Conservation (phyloP, 2,113 vertebrate species). For the Malurus cyaneus region DNA sequence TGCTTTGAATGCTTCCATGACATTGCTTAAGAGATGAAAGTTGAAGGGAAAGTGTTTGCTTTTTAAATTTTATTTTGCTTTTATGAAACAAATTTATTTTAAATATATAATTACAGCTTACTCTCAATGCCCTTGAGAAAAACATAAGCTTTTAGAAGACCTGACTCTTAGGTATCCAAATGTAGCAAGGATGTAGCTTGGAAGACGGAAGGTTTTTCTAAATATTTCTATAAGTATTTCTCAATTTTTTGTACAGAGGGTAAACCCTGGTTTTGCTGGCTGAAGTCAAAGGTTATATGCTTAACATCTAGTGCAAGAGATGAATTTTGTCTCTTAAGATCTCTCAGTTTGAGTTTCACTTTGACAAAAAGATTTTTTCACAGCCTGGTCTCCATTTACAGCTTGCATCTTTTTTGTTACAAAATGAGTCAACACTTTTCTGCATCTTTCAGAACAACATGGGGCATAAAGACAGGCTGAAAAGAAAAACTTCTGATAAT, state of each 20-base stretch:
- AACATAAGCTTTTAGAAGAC: neutral
- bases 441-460: neutral
- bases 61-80: neutral
- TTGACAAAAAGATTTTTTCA: neutral
- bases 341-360: neutral
- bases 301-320: neutral
- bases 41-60: too few relatives aligned
- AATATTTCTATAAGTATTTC: neutral
- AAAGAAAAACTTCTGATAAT: neutral
- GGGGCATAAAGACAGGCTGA: neutral
- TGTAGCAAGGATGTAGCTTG: neutral
- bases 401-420: neutral
- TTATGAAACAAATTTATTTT: neutral
- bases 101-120: neutral
- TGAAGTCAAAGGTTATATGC: neutral
- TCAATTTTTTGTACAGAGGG: neutral
- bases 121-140: neutral
- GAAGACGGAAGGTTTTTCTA: neutral
- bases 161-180: neutral
- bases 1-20: neutral
- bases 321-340: neutral
- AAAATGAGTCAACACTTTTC: neutral
- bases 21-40: neutral
- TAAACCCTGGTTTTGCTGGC: neutral
- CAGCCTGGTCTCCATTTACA: neutral